phyloP scores from a whole-genome alignment of 2,888 invertebrate species.

The Scotopteryx bipunctaria region DNA sequence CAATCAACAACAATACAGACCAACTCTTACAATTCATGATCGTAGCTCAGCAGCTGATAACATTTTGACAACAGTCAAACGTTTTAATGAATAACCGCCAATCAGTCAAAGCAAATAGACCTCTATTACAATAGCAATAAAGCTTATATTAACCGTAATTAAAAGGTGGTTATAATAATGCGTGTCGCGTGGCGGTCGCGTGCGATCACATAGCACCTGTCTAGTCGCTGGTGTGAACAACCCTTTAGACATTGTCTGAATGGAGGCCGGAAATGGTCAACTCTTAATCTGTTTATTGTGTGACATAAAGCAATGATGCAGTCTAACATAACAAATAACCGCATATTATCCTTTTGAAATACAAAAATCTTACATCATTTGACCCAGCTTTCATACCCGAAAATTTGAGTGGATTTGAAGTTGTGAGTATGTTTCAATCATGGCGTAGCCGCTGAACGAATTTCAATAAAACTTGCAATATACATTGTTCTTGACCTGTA shows the following conservation, averaged over 20 bases:
- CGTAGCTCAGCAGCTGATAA: conserved; percentile 11
- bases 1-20: not conserved
- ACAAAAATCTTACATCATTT: no score
- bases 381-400: no score
- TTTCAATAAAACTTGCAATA: no score
- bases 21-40: conserved; percentile 13
- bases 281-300: conserved; percentile 11
- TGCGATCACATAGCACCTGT: conserved; percentile 55
- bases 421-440: no score
- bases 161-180: conserved; percentile 41
- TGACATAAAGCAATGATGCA: conserved; percentile 1
- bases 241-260: conserved; percentile 36
- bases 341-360: no score
- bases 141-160: conserved; percentile 10
- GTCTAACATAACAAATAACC: no score
- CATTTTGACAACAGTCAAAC: conserved; percentile 18
- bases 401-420: no score
- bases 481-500: no score
- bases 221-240: conserved; percentile 31
- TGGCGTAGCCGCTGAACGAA: no score
- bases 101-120: conserved; percentile 14
- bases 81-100: conserved; percentile 6
- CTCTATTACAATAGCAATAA: conserved; percentile 17
- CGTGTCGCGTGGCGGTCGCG: conserved; percentile 62
- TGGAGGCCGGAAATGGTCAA: conserved; percentile 42